These are phyloP conservation scores for Holacanthella duospinosa DNA, from an alignment of 2,888 invertebrate species.

Conservation along the genomic window DNA sequence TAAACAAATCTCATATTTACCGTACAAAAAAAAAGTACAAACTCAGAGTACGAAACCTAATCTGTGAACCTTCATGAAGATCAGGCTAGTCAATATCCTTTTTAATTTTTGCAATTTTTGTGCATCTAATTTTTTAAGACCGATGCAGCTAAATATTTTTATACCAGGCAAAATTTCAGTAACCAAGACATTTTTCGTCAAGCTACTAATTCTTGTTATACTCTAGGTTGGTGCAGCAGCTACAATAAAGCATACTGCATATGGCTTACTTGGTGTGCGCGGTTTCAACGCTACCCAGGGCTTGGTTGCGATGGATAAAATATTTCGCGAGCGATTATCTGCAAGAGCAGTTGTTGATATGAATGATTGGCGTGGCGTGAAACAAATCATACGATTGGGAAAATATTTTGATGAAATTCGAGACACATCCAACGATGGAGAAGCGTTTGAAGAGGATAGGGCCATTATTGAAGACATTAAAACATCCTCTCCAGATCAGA, in stretches of 20 bases:
- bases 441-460: conserved; percentile 10
- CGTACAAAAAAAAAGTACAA: too few species aligned
- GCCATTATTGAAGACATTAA: conserved; percentile 25
- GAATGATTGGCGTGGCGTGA: conserved; percentile 8
- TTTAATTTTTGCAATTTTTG: too few species aligned
- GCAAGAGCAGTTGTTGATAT: conserved; percentile 16
- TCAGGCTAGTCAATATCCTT: too few species aligned
- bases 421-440: not conserved
- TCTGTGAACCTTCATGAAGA: too few species aligned
- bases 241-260: conserved; percentile 12
- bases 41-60: too few species aligned
- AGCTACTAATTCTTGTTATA: too few species aligned
- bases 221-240: conserved; percentile 24
- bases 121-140: too few species aligned
- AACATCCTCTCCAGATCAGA: conserved; percentile 12
- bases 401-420: conserved; percentile 21
- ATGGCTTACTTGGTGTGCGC: conserved; percentile 13
- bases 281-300: conserved; percentile 17
- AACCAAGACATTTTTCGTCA: too few species aligned
- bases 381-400: conserved; percentile 13
- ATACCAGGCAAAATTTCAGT: too few species aligned
- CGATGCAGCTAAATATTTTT: too few species aligned
- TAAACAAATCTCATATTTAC: too few species aligned
- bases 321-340: conserved; percentile 10
- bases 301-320: conserved; percentile 17